Conservation (phyloP, 1,140 invertebrate genomes). For the Holotrichia oblita region DNA sequence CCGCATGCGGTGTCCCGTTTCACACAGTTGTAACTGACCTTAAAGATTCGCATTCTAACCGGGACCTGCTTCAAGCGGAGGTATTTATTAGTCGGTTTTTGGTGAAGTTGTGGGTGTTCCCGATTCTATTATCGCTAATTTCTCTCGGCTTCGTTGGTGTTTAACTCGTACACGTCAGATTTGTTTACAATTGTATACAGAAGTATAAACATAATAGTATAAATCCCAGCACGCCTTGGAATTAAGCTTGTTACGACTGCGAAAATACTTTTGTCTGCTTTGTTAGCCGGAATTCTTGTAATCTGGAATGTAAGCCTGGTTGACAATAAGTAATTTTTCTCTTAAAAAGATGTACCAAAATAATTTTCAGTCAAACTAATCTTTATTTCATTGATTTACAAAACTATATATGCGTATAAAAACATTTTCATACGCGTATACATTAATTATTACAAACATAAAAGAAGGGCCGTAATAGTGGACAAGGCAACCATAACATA, state of each 20-base stretch:
- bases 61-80: slow-evolving; percentile 31
- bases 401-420: too few species aligned
- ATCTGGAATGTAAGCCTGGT: not conserved
- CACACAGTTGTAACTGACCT: slow-evolving; percentile 50
- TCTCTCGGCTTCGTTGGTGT: not conserved
- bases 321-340: too few species aligned
- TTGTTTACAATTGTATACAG: not conserved
- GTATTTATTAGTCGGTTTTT: slow-evolving; percentile 46
- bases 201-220: too few species aligned
- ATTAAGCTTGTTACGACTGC: too few species aligned
- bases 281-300: not conserved
- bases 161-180: not conserved
- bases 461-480: not conserved
- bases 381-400: too few species aligned
- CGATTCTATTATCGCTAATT: slow-evolving; percentile 20
- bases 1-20: slow-evolving; percentile 51
- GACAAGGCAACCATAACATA: slow-evolving; percentile 44
- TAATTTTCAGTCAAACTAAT: too few species aligned
- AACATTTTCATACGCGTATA: too few species aligned
- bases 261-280: too few species aligned
- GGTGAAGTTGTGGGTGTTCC: slow-evolving; percentile 47
- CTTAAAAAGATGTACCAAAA: too few species aligned
- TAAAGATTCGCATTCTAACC: slow-evolving; percentile 30
- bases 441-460: not conserved
- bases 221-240: too few species aligned